Evolutionary conservation across 2,797 vertebrate species (phyloP), one percentile per base, ranked within the genome.

Genomic region (Enteromius fasciolatus): DNA sequence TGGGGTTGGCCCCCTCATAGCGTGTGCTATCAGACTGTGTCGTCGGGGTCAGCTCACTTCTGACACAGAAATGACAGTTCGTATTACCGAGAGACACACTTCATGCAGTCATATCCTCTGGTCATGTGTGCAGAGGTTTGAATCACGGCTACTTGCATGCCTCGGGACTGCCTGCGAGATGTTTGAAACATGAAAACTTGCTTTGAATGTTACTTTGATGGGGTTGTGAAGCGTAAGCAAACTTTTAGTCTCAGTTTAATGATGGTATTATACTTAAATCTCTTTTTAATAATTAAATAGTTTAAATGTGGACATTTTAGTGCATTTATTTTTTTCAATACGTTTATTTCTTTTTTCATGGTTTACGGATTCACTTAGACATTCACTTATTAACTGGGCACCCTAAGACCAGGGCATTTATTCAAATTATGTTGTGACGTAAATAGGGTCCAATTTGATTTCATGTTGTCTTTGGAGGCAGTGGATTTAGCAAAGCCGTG

Each of bases 31-130:
- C 68, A 78, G 48, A 57, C 41, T 44, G 61, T 41, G 15, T 76
- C 28, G 61, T 18, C 2, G 2, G 33, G 74, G 33, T 78, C 28
- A n/a, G 48, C 69, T 75, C 76, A 39, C 20, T 31, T 81, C 88
- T 90, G 89, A 91, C 90, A 90, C 89, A 88, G 92, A 93, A 91
- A 86, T 90, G 90, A 92, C 91, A 76, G 87, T 87, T 87, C 5
- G 76, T 86, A 92, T 93, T 92, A 90, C 85, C 75, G 84, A 87
- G 88, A 91, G 87, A 76, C 88, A 83, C 81, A 84, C 66, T 48
- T n/a, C 41, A 81, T 33, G 50, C 12, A 85, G 85, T 59, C 68
- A 7, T 87, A 69, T 89, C 87, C 79, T 85, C 83, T 86, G 86
- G 87, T 90, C 84, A 83, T 83, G 87, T 83, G 76, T 81, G 70